Base-by-base conservation (phyloP, 2,113 vertebrate genomes). In the Morone chrysops region DNA sequence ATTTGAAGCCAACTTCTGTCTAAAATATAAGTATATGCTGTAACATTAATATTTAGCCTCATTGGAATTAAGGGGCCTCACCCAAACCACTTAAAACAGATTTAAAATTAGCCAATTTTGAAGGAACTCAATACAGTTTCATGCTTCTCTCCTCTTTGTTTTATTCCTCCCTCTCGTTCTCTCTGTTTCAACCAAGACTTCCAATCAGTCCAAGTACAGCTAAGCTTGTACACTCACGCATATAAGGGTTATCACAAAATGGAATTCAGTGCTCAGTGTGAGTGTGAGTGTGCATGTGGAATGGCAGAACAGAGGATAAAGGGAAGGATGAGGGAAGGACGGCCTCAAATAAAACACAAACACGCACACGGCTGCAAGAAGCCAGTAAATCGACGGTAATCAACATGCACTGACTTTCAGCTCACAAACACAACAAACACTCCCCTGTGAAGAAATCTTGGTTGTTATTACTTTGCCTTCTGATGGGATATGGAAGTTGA, bases 381-480 rank as follows among this genome's bases (percentile, higher is more conserved):
- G 10, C 36, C 68, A 31, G 75, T 77, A 85, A 76, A 82, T 72
- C 47, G 22, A 25, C 45, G 2, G 75, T 43, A 82, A 87, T 82
- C 82, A 81, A 70, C 86, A 75, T 10, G 43, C 69, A 61, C 59
- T 0, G 22, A 38, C 74, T 76, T 61, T 47, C 9, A 48, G 31
- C 71, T 17, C 60, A 51, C 51, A 63, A 48, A 69, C 83, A 53
- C 78, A 12, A 73, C 67, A 85, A 77, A 56, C 38, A 59, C 66
- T 80, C 75, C 56, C 59, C 50, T 31, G 65, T 79, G 68, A 71
- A 85, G 67, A 93, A 75, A 71, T 73, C 69, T 62, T 47, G 70
- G 48, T 48, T 43, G 83, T 90, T 91, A 90, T 88, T 88, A 91
- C 75, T 48, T 60, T 54, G 79, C 70, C 62, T 89, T 91, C 85